Evolutionary conservation across 2,888 invertebrate species (phyloP).

Genomic region (Caenorhabditis sinica): DNA sequence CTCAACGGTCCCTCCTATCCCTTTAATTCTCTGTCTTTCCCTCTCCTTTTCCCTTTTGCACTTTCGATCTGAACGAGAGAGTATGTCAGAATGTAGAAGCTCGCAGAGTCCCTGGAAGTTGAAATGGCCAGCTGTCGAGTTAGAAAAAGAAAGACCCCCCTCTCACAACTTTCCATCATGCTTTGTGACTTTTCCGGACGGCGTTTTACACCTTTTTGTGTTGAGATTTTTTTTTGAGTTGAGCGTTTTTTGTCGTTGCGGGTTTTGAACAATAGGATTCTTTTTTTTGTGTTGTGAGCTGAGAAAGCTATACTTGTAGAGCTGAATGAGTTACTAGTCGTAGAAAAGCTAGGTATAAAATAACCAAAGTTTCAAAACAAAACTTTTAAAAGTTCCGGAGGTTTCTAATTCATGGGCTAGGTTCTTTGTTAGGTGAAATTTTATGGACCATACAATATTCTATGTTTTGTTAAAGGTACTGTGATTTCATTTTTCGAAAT

Average conservation of each 20-base stretch:
- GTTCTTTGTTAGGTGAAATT: too few species aligned
- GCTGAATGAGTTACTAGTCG: too few species aligned
- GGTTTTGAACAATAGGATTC: not conserved
- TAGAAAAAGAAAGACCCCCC: not conserved
- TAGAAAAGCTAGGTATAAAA: not conserved
- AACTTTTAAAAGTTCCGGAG: too few species aligned
- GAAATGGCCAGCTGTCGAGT: slow-evolving; percentile 28
- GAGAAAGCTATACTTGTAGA: not conserved
- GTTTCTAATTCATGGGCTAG: too few species aligned
- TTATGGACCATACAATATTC: too few species aligned
- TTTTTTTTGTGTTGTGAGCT: not conserved
- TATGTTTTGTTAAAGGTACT: too few species aligned
- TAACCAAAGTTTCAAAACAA: not conserved
- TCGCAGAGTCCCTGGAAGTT: slow-evolving; percentile 23
- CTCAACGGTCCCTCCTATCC: slow-evolving; percentile 6
- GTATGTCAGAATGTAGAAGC: not conserved
- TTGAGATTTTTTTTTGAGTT: not conserved
- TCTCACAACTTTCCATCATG: not conserved
- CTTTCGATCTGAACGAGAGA: not conserved
- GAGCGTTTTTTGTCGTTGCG: not conserved
- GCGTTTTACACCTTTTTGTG: slow-evolving; percentile 10
- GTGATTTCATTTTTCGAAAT: too few species aligned
- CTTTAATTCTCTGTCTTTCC: not conserved
- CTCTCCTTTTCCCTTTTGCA: slow-evolving; percentile 11
- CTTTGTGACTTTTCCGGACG: slow-evolving; percentile 4